A percentile compares a stretch with the other conserved stretches of the same genome.
Evolutionary conservation across 2,113 vertebrate genomes (phyloP).

Genomic region (Aix galericulata): DNA sequence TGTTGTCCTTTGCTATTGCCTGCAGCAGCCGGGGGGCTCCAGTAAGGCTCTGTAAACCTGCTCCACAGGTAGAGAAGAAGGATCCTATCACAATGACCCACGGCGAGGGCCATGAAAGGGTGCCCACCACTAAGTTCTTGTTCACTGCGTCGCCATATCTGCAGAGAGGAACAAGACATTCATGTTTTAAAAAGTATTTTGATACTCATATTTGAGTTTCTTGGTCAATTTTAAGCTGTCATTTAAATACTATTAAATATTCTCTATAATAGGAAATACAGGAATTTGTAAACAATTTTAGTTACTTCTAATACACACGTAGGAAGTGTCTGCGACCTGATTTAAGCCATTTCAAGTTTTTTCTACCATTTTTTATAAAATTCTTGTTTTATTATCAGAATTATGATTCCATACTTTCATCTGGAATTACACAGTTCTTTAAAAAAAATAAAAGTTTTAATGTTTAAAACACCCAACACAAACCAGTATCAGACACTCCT

Average conservation of each 20-base stretch:
- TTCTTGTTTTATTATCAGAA: not conserved
- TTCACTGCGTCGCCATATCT: constrained; percentile 92
- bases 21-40: constrained; percentile 94
- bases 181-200: fast-evolving
- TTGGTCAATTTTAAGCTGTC: not conserved
- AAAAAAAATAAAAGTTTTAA: not conserved
- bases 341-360: not conserved
- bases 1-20: constrained; percentile 97
- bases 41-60: constrained; percentile 93
- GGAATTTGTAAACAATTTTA: not conserved
- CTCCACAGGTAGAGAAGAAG: constrained; percentile 97
- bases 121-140: constrained; percentile 93
- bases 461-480: not conserved
- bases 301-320: not conserved
- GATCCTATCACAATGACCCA: constrained; percentile 98
- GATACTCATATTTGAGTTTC: fast-evolving
- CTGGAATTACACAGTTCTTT: not conserved
- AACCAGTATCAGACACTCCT: not conserved
- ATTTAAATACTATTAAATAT: not conserved
- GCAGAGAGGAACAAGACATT: not conserved
- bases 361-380: not conserved
- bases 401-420: not conserved
- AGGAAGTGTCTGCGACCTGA: not conserved
- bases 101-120: constrained; percentile 94
- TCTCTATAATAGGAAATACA: not conserved